Conservation (phyloP, 2,888 invertebrate species). For the Rosalia funebris region DNA sequence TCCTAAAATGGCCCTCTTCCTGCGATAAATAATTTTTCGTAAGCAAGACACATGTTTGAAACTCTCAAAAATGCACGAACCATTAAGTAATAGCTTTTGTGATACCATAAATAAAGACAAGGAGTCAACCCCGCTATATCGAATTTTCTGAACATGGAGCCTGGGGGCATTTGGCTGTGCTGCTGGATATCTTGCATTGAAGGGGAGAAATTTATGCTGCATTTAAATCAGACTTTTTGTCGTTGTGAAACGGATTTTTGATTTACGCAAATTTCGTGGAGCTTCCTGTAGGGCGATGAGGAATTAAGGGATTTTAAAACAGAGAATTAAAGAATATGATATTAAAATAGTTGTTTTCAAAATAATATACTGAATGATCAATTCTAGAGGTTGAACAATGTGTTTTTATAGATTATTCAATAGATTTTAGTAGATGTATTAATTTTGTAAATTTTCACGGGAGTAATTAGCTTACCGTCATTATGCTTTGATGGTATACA, state of each 20-base stretch:
- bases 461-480: no score
- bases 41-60: conserved; percentile 24
- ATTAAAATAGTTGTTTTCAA: no score
- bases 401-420: no score
- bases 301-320: no score
- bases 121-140: conserved; percentile 18
- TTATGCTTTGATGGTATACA: no score
- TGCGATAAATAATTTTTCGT: conserved; percentile 24
- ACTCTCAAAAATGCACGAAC: conserved; percentile 27
- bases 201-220: conserved; percentile 39
- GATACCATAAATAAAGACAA: conserved; percentile 24
- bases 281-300: no score
- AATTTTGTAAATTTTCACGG: no score
- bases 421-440: no score
- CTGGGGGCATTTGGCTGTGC: conserved; percentile 18
- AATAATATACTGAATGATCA: no score
- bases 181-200: conserved; percentile 12
- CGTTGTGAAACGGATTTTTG: conserved; percentile 36
- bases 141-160: conserved; percentile 9
- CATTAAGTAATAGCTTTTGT: conserved; percentile 25
- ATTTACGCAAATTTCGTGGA: conserved; percentile 40
- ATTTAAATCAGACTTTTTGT: conserved; percentile 39
- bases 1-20: conserved; percentile 9
- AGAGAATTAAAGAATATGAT: no score
- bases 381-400: no score